Evolutionary conservation across 1,140 invertebrate species (phyloP).

Genomic region (Gryllus bimaculatus): DNA sequence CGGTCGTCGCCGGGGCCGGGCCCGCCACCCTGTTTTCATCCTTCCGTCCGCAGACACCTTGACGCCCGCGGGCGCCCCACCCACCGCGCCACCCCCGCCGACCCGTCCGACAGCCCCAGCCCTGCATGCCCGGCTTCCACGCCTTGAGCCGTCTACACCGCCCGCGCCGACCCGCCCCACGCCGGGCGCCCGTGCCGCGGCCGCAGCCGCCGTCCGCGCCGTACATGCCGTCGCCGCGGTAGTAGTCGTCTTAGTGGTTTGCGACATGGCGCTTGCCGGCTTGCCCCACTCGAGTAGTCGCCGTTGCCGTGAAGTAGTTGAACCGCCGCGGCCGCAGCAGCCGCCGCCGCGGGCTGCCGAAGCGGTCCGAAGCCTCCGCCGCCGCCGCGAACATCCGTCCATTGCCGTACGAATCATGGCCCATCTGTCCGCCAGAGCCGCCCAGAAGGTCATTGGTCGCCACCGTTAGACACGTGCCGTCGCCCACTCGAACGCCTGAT

Average conservation of each 20-base stretch:
- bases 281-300: conserved; percentile 72
- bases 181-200: conserved; percentile 15
- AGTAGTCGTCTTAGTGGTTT: conserved; percentile 72
- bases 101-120: conserved; percentile 30
- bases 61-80: conserved; percentile 19
- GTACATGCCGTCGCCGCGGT: conserved; percentile 39
- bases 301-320: conserved; percentile 77
- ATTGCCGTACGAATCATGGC: conserved; percentile 76
- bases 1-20: conserved; percentile 16
- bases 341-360: conserved; percentile 46
- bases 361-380: conserved; percentile 47
- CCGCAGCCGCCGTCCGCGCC: conserved; percentile 24
- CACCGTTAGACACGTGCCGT: conserved; percentile 85
- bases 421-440: conserved; percentile 65
- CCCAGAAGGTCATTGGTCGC: conserved; percentile 70
- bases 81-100: conserved; percentile 18
- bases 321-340: conserved; percentile 49
- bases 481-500: conserved; percentile 83
- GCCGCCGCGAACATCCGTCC: conserved; percentile 65
- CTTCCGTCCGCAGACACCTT: conserved; percentile 27
- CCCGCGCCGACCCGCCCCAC: conserved; percentile 24
- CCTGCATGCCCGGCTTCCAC: conserved; percentile 64
- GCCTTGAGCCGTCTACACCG: conserved; percentile 42
- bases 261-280: conserved; percentile 34
- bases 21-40: conserved; percentile 27